A percentile compares a stretch with the other conserved stretches of the same genome.
These are phyloP conservation scores for Malurus melanocephalus DNA, from an alignment of 2,113 vertebrate genomes.

Conservation along the genomic window DNA sequence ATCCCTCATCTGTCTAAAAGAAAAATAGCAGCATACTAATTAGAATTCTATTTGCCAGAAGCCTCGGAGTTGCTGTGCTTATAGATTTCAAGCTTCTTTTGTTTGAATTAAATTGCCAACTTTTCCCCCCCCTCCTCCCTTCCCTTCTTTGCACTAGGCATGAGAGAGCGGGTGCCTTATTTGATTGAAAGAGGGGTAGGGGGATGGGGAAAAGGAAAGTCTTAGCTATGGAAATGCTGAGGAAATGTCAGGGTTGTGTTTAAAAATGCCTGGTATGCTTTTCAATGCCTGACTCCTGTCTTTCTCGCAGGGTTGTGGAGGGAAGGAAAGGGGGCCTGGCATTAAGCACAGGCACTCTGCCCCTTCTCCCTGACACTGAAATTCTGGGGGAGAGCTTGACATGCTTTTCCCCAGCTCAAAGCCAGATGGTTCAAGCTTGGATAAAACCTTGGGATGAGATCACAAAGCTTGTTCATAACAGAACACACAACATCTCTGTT, in stretches of 20 bases:
- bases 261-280: conserved; percentile 79
- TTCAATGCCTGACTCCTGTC: conserved; percentile 75
- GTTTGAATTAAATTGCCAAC: conserved; percentile 87
- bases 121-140: conserved; percentile 44
- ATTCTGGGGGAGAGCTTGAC: conserved; percentile 81
- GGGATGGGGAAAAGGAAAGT: conserved; percentile 55
- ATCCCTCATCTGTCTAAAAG: conserved; percentile 98
- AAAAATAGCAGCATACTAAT: conserved; percentile 96
- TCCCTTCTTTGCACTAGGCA: conserved; percentile 70
- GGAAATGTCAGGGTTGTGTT: conserved; percentile 76
- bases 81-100: conserved; percentile 84
- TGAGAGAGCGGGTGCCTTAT: conserved; percentile 74
- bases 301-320: conserved; percentile 60
- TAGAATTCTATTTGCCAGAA: conserved; percentile 85
- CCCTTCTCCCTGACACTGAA: conserved; percentile 73
- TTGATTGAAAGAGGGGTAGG: conserved; percentile 70
- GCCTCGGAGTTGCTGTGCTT: conserved; percentile 79
- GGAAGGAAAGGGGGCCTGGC: conserved; percentile 62
- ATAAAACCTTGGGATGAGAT: conserved; percentile 76
- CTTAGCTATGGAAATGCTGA: conserved; percentile 67
- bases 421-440: conserved; percentile 82
- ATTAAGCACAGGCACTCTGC: conserved; percentile 33
- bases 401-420: conserved; percentile 75
- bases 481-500: conserved; percentile 66
- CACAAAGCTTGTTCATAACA: conserved; percentile 70